Base-by-base conservation (phyloP, 2,113 vertebrate genomes). In the Thryonomys swinderianus region DNA sequence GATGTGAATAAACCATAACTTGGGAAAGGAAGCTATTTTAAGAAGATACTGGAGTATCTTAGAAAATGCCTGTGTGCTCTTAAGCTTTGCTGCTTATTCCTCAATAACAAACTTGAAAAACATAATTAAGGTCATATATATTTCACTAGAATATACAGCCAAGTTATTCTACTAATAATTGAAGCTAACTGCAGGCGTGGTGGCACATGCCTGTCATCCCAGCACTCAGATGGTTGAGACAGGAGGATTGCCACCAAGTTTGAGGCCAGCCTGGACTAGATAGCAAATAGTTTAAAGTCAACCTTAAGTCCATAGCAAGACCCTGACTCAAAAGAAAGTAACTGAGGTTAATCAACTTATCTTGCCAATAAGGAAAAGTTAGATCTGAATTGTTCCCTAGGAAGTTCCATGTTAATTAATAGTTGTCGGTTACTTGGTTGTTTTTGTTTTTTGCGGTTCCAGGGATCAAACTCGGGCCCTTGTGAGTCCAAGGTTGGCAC, bases 1-100 rank as follows among this genome's bases (percentile, higher is more conserved):
- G 82, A 61, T 95, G 25, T 93, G 80, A 87, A 61, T 79, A 90
- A 76, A 95, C 87, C 66, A 61, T 69, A 21, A n/a, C 91, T 73
- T 69, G 73, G 81, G 78, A 94, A 88, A 95, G 66, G 84, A 34
- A 51, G 73, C 40, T 81, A 61, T 81, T 90, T 78, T 80, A 87
- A 87, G 80, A 78, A 48, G 83, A 73, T 25, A 86, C 87, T 96
- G 7, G 51, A 73, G 30, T 69, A 34, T 45, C 45, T 73, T 10
- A 42, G 51, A 40, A 78, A 89, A 78, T 78, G 45, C 79, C 83
- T 62, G 1, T 88, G 85, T 90, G 90, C 81, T 91, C 79, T 51
- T 89, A 0, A 62, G 66, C 57, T 85, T 69, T 10, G 71, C 34
- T 73, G 62, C 62, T 76, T 85, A 62, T n/a, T 64, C 34, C 34